Evolutionary conservation across 2,113 vertebrate genomes (phyloP).

Genomic region (Pseudorhombus dupliciocellatus): DNA sequence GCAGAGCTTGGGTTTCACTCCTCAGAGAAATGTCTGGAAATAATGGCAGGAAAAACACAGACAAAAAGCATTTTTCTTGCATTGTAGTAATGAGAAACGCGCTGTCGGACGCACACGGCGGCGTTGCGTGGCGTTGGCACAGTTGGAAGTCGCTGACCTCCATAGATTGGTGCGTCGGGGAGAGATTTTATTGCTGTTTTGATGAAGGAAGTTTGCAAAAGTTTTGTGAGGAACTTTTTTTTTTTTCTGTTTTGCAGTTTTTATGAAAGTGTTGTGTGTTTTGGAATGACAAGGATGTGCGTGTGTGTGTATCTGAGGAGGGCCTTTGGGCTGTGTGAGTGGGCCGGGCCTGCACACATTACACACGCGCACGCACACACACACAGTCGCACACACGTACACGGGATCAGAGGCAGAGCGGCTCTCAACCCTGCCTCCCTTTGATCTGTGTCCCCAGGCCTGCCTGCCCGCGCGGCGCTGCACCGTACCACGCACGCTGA

Average conservation of each 20-base stretch:
- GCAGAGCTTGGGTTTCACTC: constrained; percentile 43
- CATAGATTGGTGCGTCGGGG: constrained; percentile 13
- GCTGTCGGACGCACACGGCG: constrained; percentile 8
- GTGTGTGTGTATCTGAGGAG: constrained; percentile 58
- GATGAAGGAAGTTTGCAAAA: constrained; percentile 65
- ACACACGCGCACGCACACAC: constrained; percentile 38
- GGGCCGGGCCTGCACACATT: constrained; percentile 75
- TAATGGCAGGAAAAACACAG: constrained; percentile 12
- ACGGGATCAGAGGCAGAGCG: constrained; percentile 90
- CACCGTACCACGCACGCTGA: constrained; percentile 86
- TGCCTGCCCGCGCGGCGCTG: constrained; percentile 87
- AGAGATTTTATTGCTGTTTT: constrained; percentile 54
- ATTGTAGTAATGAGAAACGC: constrained; percentile 11
- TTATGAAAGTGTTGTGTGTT: constrained; percentile 77
- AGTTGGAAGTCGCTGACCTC: constrained; percentile 19
- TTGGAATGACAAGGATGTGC: constrained; percentile 78
- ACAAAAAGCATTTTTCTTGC: background rate
- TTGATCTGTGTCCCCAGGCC: constrained; percentile 99
- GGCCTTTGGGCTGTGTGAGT: constrained; percentile 82
- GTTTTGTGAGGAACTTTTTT: constrained; percentile 69
- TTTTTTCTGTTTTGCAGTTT: constrained; percentile 67
- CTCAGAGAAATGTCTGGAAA: constrained; percentile 38
- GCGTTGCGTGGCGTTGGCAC: background rate
- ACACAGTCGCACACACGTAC: constrained; percentile 53
- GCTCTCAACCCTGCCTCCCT: constrained; percentile 87